Evolutionary conservation across 1,140 invertebrate species (phyloP), one percentile per base, ranked within the genome.

Genomic region (Bicyclus anynana): DNA sequence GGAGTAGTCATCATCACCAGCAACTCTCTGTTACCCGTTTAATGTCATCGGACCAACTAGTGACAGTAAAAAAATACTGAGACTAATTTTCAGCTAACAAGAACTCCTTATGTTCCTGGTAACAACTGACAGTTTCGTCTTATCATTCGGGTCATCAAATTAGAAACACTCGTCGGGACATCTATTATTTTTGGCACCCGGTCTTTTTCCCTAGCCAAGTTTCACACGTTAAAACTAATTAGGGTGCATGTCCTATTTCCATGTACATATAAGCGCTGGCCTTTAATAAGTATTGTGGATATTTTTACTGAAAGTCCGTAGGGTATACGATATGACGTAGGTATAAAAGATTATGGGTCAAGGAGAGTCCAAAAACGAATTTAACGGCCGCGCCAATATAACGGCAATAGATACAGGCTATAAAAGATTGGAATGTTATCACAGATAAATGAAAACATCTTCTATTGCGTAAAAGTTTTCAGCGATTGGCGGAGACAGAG

Each of bases 281-380:
- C n/a, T n/a, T 44, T 44, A 44, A 44, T 5, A 18, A 9, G 4
- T 44, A 1, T 1, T 21, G 10, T 44, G 38, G 38, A 21, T 44
- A 44, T 20, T 20, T 44, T 44, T 7, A 21, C 21, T 2, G 12
- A 21, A 5, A 44, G 29, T 33, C 10, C 29, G 9, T 4, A 1
- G 10, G 23, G 23, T 7, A 7, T 23, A 23, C 2, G 7, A 4
- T 23, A 14, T 40, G 37, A 40, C 13, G 18, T 44, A 40, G 51
- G 4, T 62, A 37, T 33, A 48, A 20, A 49, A 51, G 57, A 50
- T 72, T 67, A 49, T 74, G 60, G 71, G 73, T 66, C 71, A 76
- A 74, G 73, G 73, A 73, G 68, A 73, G 49, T 57, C 53, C 18
- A 48, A 27, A 63, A 65, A 66, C 52, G 37, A 62, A 55, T 62